phyloP scores from a whole-genome alignment of 2,888 invertebrate species.

The Mylabris sibirica region DNA sequence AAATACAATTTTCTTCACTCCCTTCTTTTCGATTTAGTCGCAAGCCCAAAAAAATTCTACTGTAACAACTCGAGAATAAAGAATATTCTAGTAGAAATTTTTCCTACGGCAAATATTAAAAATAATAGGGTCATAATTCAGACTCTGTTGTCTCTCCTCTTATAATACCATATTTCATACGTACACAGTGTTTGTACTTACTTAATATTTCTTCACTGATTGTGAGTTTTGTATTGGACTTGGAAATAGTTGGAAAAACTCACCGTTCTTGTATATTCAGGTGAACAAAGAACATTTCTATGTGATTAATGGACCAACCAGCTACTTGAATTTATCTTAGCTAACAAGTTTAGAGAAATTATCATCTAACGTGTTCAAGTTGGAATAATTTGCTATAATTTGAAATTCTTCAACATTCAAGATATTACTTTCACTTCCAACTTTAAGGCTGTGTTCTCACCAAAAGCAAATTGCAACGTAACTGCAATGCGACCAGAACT shows the following conservation, averaged over 20 bases:
- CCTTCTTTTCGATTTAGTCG: neutral
- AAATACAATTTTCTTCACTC: neutral
- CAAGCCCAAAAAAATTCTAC: neutral
- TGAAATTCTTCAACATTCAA: no score
- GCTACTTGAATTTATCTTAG: conserved; percentile 13
- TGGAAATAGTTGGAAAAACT: neutral
- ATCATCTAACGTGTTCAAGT: neutral
- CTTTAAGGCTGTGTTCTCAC: no score
- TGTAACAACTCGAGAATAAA: neutral
- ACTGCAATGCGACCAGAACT: no score
- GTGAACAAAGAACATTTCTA: neutral
- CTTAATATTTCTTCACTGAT: no score
- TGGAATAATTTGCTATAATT: no score
- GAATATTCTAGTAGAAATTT: neutral
- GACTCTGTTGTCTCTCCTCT: neutral
- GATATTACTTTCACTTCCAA: no score
- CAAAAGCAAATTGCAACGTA: no score
- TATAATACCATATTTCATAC: neutral
- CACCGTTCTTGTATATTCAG: neutral
- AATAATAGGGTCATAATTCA: neutral
- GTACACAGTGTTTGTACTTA: neutral
- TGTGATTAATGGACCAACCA: conserved; percentile 8
- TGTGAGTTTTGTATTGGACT: no score
- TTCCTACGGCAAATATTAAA: neutral
- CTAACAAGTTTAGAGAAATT: conserved; percentile 15